A percentile compares a stretch with the other conserved stretches of the same genome.
Conservation (phyloP, 1,140 invertebrate species). For the Aphis gossypii region DNA sequence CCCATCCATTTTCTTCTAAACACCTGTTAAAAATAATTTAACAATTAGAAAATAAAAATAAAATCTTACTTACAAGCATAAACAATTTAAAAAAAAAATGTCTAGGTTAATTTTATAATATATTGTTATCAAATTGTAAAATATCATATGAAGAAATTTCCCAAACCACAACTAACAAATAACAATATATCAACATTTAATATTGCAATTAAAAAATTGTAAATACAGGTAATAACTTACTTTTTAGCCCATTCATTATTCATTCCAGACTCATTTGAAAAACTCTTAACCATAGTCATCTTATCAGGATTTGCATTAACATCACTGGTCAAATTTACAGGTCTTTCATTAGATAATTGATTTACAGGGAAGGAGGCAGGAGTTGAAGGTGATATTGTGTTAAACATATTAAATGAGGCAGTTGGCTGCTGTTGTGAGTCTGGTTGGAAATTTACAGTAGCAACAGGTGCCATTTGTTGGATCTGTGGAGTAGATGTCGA, state of each 20-base stretch:
- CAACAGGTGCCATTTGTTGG: not conserved
- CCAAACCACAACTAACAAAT: not conserved
- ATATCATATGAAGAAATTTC: not conserved
- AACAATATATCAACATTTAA: not conserved
- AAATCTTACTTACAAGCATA: not conserved
- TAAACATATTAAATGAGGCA: not conserved
- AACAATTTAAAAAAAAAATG: not conserved
- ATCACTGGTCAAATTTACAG: not conserved
- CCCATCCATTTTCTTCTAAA: constrained; percentile 40
- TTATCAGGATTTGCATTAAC: constrained; percentile 19
- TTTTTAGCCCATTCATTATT: constrained; percentile 47
- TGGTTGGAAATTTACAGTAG: not conserved
- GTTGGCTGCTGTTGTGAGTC: not conserved
- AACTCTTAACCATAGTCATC: constrained; percentile 36
- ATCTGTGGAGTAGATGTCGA: not conserved
- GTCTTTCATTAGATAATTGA: not conserved
- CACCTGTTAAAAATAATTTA: not conserved
- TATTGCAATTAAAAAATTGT: too few species aligned
- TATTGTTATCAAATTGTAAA: not conserved
- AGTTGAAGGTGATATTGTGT: not conserved
- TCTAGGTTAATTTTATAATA: not conserved
- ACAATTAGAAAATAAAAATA: not conserved
- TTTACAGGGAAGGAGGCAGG: not conserved
- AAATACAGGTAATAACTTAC: constrained; percentile 18
- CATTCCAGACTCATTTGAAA: constrained; percentile 52